Percentiles rank a stretch among this genome's conserved stretches.
Evolutionary conservation across 64 coral and sea anemone genomes (phyloP).

Genomic region (Platygyra sinensis): DNA sequence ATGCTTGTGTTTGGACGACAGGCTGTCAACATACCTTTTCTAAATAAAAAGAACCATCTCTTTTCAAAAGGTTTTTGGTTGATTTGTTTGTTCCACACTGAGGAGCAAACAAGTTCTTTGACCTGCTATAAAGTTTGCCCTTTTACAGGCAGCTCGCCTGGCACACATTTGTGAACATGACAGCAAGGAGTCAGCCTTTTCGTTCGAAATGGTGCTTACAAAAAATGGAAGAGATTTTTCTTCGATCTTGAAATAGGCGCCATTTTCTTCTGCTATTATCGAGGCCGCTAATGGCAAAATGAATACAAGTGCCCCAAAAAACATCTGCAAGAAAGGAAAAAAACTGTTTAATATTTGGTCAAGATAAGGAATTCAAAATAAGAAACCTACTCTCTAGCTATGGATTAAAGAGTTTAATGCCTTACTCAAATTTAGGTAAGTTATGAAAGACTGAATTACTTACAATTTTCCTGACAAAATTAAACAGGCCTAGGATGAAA

Average conservation of each 20-base stretch:
- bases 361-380: no score
- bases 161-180: constrained; percentile 1
- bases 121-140: background rate
- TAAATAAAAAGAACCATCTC: background rate
- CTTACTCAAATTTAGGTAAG: no score
- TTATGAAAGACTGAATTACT: no score
- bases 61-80: background rate
- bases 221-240: background rate
- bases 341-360: no score
- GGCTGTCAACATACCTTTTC: background rate
- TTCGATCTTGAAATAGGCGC: background rate
- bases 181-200: background rate
- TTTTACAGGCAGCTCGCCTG: background rate
- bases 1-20: no score
- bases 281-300: background rate
- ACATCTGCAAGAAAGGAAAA: background rate
- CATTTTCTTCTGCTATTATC: background rate
- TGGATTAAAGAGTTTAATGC: no score
- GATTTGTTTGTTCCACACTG: background rate
- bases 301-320: background rate
- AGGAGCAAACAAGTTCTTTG: background rate
- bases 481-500: no score
- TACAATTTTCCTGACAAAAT: no score
- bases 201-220: background rate
- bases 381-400: no score